Conservation (phyloP, 2,888 invertebrate species). For the Pheosia tremula region DNA sequence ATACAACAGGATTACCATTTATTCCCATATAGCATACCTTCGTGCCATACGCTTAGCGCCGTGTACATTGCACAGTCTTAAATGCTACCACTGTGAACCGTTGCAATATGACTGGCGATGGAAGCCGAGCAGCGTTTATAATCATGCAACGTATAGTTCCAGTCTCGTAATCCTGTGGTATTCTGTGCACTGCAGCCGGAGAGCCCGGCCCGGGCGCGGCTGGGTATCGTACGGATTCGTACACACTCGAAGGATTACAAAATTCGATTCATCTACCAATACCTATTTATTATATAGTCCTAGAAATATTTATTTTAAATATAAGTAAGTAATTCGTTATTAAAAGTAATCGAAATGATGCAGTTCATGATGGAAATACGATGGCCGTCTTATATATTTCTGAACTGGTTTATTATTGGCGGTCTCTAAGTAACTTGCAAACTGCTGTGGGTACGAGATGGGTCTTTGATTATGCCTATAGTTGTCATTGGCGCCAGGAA, state of each 20-base stretch:
- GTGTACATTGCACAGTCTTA: conserved; percentile 38
- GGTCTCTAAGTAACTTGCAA: conserved; percentile 23
- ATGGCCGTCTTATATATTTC: conserved; percentile 31
- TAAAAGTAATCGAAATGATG: conserved; percentile 59
- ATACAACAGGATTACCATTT: conserved; percentile 63
- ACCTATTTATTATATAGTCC: conserved; percentile 3
- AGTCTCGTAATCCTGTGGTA: conserved; percentile 41
- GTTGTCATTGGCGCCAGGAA: conserved; percentile 35
- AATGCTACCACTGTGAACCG: conserved; percentile 7
- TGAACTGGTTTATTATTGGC: conserved; percentile 20
- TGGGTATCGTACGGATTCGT: conserved; percentile 24
- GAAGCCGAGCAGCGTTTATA: conserved; percentile 12
- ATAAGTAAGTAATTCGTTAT: conserved; percentile 21
- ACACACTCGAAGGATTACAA: conserved; percentile 45
- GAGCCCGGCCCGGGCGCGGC: conserved; percentile 34
- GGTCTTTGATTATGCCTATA: conserved; percentile 29
- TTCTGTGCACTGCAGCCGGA: conserved; percentile 49
- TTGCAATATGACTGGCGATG: conserved; percentile 34
- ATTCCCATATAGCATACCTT: conserved; percentile 31
- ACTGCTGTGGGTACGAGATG: conserved; percentile 29
- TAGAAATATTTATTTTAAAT: conserved; percentile 2
- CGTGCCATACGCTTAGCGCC: conserved; percentile 15
- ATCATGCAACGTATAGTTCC: conserved; percentile 7
- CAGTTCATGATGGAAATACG: conserved; percentile 60
- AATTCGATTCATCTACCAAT: conserved; percentile 18